Conservation (phyloP, 1,140 invertebrate genomes). For the Cyphomyrmex costatus region DNA sequence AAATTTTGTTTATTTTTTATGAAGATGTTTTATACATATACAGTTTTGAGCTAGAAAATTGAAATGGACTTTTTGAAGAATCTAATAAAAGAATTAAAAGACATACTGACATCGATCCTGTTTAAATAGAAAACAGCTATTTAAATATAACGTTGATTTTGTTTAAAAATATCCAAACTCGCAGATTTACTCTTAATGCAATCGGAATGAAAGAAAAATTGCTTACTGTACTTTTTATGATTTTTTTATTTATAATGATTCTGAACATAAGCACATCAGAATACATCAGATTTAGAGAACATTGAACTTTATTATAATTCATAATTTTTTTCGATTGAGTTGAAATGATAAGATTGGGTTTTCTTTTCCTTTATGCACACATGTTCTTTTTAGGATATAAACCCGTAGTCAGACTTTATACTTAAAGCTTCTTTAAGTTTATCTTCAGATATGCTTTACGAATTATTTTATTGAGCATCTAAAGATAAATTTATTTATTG, state of each 20-base stretch:
- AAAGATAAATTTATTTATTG: no score
- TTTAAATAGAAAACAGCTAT: background rate
- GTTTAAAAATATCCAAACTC: background rate
- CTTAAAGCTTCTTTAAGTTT: no score
- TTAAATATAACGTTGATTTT: background rate
- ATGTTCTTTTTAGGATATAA: background rate
- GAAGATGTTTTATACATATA: no score
- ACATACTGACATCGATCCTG: background rate
- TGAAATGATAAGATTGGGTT: background rate
- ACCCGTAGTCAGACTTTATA: no score
- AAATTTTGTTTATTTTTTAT: no score
- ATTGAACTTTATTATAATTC: background rate
- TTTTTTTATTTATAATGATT: background rate
- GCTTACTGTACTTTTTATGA: background rate
- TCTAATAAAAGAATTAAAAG: background rate
- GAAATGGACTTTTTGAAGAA: no score
- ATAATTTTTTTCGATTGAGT: constrained; percentile 10
- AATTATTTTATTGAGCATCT: no score
- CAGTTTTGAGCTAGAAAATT: no score
- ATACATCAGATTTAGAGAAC: background rate
- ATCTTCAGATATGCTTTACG: no score
- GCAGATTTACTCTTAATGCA: background rate
- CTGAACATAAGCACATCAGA: background rate
- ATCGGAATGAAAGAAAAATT: background rate
- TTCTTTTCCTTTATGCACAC: background rate